Base-by-base conservation (phyloP, 2,797 vertebrate genomes). In the Enteromius afrohamiltoni region DNA sequence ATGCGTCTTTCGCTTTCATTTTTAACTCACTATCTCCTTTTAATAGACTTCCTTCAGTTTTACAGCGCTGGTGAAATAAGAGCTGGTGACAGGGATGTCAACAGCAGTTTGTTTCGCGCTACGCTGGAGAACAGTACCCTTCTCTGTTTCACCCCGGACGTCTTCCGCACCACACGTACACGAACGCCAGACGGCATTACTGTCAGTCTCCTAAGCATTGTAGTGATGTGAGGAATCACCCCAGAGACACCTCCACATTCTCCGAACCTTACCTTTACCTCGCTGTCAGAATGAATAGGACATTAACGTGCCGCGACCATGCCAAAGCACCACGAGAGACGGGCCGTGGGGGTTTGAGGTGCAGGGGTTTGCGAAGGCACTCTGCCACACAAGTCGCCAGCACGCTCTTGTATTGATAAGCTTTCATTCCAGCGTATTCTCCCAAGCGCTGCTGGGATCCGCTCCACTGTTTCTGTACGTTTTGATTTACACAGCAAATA, bases 41-140 rank as follows among this genome's bases (percentile, higher is more conserved):
- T 91, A 90, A 87, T 90, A 83, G 83, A 90, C 93, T 91, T 91
- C 91, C 90, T 93, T 89, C 93, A 93, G 94, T 94, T 93, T 92
- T 73, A 85, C 88, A 87, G 91, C 89, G 88, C 88, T 85, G 89
- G 86, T 90, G 91, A 93, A 94, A 93, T 92, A 90, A 94, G 91
- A 86, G 91, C 83, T 90, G 94, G 92, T 93, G 94, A 94, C 94
- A 92, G 92, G 92, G 91, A 92, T 91, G 94, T 94, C 94, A 93
- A 93, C 94, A 93, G 92, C 86, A 88, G 91, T 95, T 94, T 95
- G 93, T 94, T 94, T 93, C 85, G 75, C 90, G 91, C 91, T 90
- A 88, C 40, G 65, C 31, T 42, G 47, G 77, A 92, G 93, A 94
- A 93, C 93, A 94, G 92, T 93, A 93, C 90, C 91, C 92, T 92